phyloP scores from a whole-genome alignment of 2,113 vertebrate species.

The Grantiella picta region DNA sequence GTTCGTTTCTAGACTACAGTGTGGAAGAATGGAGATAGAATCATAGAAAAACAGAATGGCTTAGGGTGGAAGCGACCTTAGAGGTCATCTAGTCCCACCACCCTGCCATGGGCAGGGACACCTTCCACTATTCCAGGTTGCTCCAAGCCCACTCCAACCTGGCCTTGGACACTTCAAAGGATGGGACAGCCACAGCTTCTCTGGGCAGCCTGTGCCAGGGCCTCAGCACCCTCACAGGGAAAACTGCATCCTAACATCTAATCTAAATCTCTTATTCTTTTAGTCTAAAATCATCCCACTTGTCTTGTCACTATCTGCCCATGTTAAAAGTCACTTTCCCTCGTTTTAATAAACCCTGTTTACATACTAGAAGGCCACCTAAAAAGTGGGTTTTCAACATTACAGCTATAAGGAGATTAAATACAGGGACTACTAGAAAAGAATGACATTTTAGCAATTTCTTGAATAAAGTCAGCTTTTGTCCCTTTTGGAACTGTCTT shows the following conservation, averaged over 20 bases:
- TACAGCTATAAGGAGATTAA: neutral
- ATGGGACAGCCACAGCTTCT: neutral
- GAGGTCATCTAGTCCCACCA: neutral
- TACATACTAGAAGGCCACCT: neutral
- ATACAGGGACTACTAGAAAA: neutral
- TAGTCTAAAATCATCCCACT: neutral
- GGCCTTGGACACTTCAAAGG: neutral
- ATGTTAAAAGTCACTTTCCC: neutral
- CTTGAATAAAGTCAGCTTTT: neutral
- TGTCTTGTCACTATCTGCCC: neutral
- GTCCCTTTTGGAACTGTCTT: neutral
- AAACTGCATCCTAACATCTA: neutral
- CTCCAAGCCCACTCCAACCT: rapidly evolving
- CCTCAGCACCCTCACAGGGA: neutral
- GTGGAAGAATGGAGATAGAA: neutral
- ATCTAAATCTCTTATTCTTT: neutral
- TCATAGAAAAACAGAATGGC: neutral
- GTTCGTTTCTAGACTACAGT: neutral
- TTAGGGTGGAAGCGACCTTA: neutral
- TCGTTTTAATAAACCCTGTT: neutral
- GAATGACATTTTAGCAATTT: neutral
- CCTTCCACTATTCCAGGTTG: neutral
- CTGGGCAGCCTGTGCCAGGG: neutral
- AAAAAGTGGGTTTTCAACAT: neutral
- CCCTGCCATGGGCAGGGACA: neutral